Conservation (phyloP, 2,888 invertebrate genomes). For the Tetramorium bicarinatum region DNA sequence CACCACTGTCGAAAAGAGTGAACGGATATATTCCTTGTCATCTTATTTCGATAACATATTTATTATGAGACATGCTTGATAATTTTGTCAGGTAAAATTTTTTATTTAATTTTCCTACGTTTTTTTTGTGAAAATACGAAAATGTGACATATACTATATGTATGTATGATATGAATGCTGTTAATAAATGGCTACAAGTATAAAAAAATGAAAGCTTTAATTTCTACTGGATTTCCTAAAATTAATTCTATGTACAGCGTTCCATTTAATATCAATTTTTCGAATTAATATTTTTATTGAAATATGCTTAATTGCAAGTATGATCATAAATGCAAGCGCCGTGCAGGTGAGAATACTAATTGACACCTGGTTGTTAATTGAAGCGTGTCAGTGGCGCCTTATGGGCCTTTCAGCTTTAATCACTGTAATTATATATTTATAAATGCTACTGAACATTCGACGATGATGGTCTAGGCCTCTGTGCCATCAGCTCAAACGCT, state of each 20-base stretch:
- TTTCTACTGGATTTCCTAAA: background rate
- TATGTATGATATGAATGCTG: background rate
- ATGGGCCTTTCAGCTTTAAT: constrained; percentile 59
- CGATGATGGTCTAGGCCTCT: constrained; percentile 46
- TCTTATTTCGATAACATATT: background rate
- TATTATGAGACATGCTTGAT: background rate
- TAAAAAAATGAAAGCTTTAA: background rate
- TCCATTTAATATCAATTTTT: background rate
- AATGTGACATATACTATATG: background rate
- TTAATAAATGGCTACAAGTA: background rate
- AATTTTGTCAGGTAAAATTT: background rate
- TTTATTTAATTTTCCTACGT: background rate
- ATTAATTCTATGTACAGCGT: background rate
- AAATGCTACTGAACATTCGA: constrained; percentile 66
- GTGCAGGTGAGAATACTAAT: constrained; percentile 63
- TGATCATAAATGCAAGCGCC: background rate
- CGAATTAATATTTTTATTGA: background rate
- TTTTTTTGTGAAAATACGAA: background rate
- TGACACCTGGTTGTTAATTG: constrained; percentile 70
- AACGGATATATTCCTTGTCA: background rate
- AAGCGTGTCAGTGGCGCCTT: constrained; percentile 57
- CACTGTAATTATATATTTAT: constrained; percentile 67
- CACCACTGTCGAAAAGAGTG: background rate
- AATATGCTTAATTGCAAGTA: constrained; percentile 8
- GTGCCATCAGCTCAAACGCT: background rate